Evolutionary conservation across 2,888 invertebrate species (phyloP), one percentile per base, ranked within the genome.

Genomic region (Apodemia mormo): DNA sequence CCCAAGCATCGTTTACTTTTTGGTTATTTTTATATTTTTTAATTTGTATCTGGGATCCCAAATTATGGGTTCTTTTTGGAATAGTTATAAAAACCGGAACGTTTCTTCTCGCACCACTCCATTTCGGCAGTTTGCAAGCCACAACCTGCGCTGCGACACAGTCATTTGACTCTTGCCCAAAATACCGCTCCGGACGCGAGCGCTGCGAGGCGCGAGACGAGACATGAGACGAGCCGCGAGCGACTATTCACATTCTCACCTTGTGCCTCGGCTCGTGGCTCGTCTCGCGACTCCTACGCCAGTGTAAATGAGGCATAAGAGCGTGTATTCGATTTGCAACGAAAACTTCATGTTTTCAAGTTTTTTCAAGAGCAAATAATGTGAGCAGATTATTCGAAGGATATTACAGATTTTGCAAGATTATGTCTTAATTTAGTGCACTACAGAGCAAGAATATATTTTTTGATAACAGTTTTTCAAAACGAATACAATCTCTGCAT

Each of bases 141-240:
- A 30, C n/a, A 58, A 29, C 22, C n/a, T 29, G n/a, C 58, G 30
- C 58, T 8, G 30, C 58, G n/a, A 29, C 58, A 58, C 2, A n/a
- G 30, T 30, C 22, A n/a, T n/a, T 58, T 58, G 58, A 58, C n/a
- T 58, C 58, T 10, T 58, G 58, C 9, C n/a, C 6, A 58, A 58
- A 12, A 58, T 58, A 58, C 58, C 58, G n/a, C 58, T 58, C 58
- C 58, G 8, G 58, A 58, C 58, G 58, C 58, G 58, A 58, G 58
- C 58, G 58, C 58, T 58, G 58, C 58, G 58, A 58, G 58, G 6
- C 58, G n/a, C 58, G 58, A 58, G 58, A n/a, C n/a, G n/a, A n/a
- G n/a, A n/a, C n/a, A n/a, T n/a, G n/a, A n/a, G n/a, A 14, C n/a
- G 58, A 58, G 6, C 22, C 58, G 58, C 58, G 9, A 58, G 58